Evolutionary conservation across 2,888 invertebrate species (phyloP), one percentile per base, ranked within the genome.

Genomic region (Sericinus montela): DNA sequence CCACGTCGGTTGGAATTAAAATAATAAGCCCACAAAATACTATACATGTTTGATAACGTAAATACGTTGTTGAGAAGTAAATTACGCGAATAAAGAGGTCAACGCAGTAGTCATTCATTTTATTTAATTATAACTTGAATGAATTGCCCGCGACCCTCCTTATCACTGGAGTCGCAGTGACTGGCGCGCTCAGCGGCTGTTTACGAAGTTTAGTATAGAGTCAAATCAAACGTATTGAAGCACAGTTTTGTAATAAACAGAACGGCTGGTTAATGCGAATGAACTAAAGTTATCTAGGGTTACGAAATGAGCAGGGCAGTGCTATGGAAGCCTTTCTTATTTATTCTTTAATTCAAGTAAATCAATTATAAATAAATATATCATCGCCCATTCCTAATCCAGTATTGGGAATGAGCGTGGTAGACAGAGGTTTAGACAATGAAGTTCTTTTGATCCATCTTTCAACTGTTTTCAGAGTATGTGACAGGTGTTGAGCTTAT

Each of bases 61-160:
- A 51, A 47, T 37, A 51, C 41, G 46, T 55, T 45, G 48, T 51
- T 51, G 45, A 49, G 50, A 52, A 47, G 49, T 52, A 57, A 57
- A 55, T 56, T 49, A 45, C 19, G 32, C 45, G 50, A 52, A 44
- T 59, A 57, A 60, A 56, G 57, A 59, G 63, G 60, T 65, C 69
- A 67, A 39, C 36, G 23, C 48, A 40, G 48, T 44, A 57, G 49
- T 58, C 63, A 67, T 80, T 79, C 73, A 79, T 73, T 74, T 71
- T 72, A 72, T 73, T 76, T 75, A 70, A 72, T 75, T 72, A 72
- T 65, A 66, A 63, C 63, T 65, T 77, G 72, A 76, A 80, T 80
- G 77, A 78, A 69, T 72, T 69, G 68, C 62, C 62, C 62, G 60
- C 69, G 77, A 80, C 74, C 75, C 65, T 59, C 52, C 58, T 76